phyloP scores from a whole-genome alignment of 2,113 vertebrate species.

The Pachycephala philippinensis region DNA sequence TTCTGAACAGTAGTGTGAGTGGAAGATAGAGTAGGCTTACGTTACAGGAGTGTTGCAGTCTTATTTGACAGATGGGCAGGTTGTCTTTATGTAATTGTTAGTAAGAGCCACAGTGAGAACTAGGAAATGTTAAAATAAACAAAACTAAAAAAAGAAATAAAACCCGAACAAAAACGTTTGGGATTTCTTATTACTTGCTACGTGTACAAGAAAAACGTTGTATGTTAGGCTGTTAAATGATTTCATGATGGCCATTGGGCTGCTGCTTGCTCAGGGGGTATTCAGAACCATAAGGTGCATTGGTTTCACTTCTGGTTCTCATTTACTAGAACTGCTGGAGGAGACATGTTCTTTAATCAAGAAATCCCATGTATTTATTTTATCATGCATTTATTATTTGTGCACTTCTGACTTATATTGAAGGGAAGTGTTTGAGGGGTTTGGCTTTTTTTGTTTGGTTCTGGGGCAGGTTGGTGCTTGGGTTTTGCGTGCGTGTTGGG shows the following conservation, averaged over 20 bases:
- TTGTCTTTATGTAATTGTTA: background rate
- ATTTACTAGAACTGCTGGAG: background rate
- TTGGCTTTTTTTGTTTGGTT: background rate
- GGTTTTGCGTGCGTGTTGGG: background rate
- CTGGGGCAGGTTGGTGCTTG: background rate
- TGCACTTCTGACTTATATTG: background rate
- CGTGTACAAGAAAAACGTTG: background rate
- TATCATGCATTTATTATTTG: background rate
- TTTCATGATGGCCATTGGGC: background rate
- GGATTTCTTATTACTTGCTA: background rate
- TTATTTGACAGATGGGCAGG: background rate
- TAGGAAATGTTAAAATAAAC: fast-evolving
- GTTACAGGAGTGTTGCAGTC: background rate
- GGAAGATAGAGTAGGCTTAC: background rate
- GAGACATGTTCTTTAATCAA: background rate
- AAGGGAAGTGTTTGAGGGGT: background rate
- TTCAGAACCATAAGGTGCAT: background rate
- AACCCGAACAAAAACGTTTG: fast-evolving
- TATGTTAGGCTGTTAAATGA: background rate
- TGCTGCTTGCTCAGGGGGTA: fast-evolving
- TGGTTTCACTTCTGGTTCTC: background rate
- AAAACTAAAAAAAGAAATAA: background rate
- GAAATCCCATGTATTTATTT: background rate
- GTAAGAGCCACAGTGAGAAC: background rate
- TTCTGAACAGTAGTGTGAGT: background rate